A percentile compares a stretch with the other conserved stretches of the same genome.
These are phyloP conservation scores for Cyanistes caeruleus DNA, from an alignment of 2,113 vertebrate species.

Conservation along the genomic window DNA sequence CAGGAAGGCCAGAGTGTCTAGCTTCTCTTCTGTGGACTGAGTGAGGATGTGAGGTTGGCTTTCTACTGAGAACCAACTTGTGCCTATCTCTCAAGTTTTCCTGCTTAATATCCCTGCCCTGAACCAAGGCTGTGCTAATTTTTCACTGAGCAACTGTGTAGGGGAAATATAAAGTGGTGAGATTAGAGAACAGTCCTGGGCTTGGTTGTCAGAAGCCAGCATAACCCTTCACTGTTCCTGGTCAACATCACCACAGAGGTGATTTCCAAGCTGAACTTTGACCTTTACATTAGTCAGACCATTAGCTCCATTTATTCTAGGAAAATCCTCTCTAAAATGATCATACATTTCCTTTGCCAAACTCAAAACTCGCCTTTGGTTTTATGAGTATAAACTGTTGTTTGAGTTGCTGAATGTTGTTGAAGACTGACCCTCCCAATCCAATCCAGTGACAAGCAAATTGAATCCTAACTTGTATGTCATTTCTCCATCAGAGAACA, in stretches of 20 bases:
- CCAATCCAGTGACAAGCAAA: not conserved
- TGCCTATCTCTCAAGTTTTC: not conserved
- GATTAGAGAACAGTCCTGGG: not conserved
- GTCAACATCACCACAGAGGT: not conserved
- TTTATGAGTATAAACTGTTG: not conserved
- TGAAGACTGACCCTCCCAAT: not conserved
- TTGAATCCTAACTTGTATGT: not conserved
- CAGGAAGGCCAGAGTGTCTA: not conserved
- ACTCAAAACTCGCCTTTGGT: not conserved
- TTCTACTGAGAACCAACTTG: not conserved
- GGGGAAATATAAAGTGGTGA: not conserved
- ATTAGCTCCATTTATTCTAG: not conserved
- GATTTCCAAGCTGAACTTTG: not conserved
- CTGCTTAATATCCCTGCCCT: not conserved
- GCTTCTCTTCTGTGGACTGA: not conserved
- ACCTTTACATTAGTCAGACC: not conserved
- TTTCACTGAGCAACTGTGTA: not conserved
- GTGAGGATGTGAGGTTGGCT: not conserved
- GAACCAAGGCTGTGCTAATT: not conserved
- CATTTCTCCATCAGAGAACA: slow-evolving; percentile 1
- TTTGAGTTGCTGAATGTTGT: not conserved
- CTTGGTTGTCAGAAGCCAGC: not conserved
- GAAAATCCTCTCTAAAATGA: not conserved
- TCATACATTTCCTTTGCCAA: not conserved
- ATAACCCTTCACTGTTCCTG: not conserved